Evolutionary conservation across 1,140 invertebrate species (phyloP).

Genomic region (Pomacea maculata): DNA sequence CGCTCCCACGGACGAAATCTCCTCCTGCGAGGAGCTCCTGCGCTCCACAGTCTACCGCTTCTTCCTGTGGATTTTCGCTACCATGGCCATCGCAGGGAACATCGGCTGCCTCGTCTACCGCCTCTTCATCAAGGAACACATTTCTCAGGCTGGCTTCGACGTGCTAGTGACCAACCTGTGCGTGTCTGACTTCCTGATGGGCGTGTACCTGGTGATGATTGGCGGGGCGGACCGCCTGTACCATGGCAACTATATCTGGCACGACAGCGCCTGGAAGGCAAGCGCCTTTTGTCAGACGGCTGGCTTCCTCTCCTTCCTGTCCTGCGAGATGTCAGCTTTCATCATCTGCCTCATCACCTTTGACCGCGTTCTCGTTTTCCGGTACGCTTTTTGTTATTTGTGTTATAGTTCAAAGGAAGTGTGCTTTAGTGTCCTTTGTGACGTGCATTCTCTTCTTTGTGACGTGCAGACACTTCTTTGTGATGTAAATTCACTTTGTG

Average conservation of each 20-base stretch:
- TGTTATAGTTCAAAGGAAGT: too few species aligned
- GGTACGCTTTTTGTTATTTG: background rate
- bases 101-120: slow-evolving; percentile 37
- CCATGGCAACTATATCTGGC: slow-evolving; percentile 43
- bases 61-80: slow-evolving; percentile 37
- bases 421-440: too few species aligned
- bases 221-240: slow-evolving; percentile 44
- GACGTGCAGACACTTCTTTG: too few species aligned
- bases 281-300: slow-evolving; percentile 45
- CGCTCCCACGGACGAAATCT: slow-evolving; percentile 34
- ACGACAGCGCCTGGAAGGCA: slow-evolving; percentile 44
- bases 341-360: slow-evolving; percentile 50
- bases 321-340: slow-evolving; percentile 45
- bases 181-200: slow-evolving; percentile 55
- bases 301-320: slow-evolving; percentile 47
- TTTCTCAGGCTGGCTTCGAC: slow-evolving; percentile 29
- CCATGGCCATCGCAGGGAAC: slow-evolving; percentile 40
- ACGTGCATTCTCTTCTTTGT: too few species aligned
- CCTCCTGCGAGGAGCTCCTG: slow-evolving; percentile 42
- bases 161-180: slow-evolving; percentile 46
- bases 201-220: slow-evolving; percentile 55
- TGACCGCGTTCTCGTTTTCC: slow-evolving; percentile 45
- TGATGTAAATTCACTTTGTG: too few species aligned
- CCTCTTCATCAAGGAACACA: slow-evolving; percentile 12
- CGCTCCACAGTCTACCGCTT: slow-evolving; percentile 27